Evolutionary conservation across 2,888 invertebrate species (phyloP), one percentile per base, ranked within the genome.

Genomic region (Caenorhabditis angaria): DNA sequence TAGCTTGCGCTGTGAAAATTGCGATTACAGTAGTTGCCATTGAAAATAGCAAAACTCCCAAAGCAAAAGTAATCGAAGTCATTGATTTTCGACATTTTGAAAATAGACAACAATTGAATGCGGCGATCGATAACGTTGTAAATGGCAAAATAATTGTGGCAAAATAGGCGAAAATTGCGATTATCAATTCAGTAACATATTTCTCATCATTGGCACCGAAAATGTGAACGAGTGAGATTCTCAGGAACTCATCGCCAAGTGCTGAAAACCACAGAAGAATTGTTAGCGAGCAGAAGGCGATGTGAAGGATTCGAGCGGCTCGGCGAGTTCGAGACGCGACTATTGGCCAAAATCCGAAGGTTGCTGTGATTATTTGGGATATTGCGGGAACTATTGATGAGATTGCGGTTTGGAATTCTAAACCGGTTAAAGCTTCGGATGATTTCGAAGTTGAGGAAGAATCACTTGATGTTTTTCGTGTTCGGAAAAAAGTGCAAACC

Each of bases 281-380:
- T 3, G 65, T 55, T 2, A 71, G 48, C 3, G 62, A 60, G 24
- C 65, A 68, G 61, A 77, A 71, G 22, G 68, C 32, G 20, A 74
- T 59, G 51, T 77, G 77, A 1, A 77, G 61, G 10, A 69, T 28
- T 61, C 74, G 70, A 14, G 66, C 63, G n/a, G 66, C 29, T 35
- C 64, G 41, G 18, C 71, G 59, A 6, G 20, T 32, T 0, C 28
- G 60, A 4, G 53, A 12, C 2, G 64, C 53, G 48, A 63, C 62
- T 6, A 66, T 29, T 2, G 77, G 77, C 74, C 74, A 78, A 56
- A 72, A 72, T 2, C 75, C 75, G 50, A 72, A 78, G 12, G 72
- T 14, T 0, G 75, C 60, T n/a, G 67, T 35, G 61, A 75, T 22
- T 41, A 70, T 62, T 70, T 78, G 77, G 20, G 75, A 70, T 24